Conservation (phyloP, 2,113 vertebrate species). For the Okapia johnstoni region DNA sequence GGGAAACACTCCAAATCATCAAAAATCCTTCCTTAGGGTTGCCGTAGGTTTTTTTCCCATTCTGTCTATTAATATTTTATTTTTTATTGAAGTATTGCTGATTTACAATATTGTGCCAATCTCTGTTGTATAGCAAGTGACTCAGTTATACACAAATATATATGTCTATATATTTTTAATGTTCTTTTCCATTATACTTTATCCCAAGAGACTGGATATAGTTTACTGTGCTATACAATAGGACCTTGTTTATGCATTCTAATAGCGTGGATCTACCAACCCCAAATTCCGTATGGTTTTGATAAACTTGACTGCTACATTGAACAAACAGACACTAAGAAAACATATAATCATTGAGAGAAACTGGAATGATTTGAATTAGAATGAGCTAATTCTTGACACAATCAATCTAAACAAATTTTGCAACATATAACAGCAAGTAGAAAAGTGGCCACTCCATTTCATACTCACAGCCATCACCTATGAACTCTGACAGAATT, state of each 20-base stretch:
- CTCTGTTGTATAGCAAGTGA: neutral
- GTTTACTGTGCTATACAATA: neutral
- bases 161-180: neutral
- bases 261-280: neutral
- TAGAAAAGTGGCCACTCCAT: neutral
- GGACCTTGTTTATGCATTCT: neutral
- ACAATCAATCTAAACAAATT: neutral
- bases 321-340: neutral
- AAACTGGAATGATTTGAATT: neutral
- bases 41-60: neutral
- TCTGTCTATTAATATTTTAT: neutral
- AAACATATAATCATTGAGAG: neutral
- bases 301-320: neutral
- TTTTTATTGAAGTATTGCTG: neutral
- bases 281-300: neutral
- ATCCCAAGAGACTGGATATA: neutral
- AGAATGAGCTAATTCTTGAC: constrained; percentile 7
- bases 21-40: neutral
- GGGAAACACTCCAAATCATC: neutral
- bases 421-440: neutral
- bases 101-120: neutral
- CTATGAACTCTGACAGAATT: neutral
- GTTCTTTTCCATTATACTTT: neutral
- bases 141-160: neutral
- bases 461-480: neutral